Percentiles rank a stretch among this genome's conserved stretches.
These are phyloP conservation scores for Cyprinella venusta DNA, from an alignment of 2,797 vertebrate species.

Conservation along the genomic window DNA sequence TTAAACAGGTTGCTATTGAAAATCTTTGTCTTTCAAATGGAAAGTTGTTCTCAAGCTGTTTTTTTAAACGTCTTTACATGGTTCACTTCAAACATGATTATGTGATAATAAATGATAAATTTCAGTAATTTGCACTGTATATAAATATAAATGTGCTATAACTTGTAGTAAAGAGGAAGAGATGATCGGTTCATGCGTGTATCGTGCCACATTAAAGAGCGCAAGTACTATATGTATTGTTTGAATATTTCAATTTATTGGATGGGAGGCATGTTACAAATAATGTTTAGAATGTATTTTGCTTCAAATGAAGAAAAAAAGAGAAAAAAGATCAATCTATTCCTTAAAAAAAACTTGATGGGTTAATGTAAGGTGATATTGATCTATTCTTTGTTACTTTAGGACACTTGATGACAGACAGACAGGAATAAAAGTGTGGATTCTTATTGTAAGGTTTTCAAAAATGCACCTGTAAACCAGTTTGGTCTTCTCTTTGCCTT, in stretches of 20 bases:
- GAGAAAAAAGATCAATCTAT: too few relatives aligned
- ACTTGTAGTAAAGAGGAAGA: background rate
- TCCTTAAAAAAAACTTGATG: background rate
- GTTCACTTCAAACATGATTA: background rate
- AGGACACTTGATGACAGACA: background rate
- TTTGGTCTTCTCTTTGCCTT: background rate
- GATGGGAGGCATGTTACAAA: too few relatives aligned
- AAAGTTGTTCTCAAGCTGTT: background rate
- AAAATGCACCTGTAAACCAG: background rate
- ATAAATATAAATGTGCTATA: background rate
- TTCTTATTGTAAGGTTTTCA: background rate
- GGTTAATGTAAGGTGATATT: background rate
- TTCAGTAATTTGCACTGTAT: background rate
- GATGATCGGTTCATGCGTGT: background rate
- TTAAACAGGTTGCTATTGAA: too few relatives aligned
- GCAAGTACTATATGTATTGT: background rate
- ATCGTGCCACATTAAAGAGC: too few relatives aligned
- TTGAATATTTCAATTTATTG: too few relatives aligned
- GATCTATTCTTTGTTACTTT: background rate
- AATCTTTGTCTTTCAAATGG: background rate
- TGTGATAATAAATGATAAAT: background rate
- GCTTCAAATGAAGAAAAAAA: too few relatives aligned
- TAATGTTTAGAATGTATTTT: too few relatives aligned
- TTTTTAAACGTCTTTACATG: background rate
- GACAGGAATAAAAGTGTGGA: background rate